Percentiles rank a stretch among this genome's conserved stretches.
phyloP scores from a whole-genome alignment of 2,888 invertebrate species.

The Byasa hedistus region DNA sequence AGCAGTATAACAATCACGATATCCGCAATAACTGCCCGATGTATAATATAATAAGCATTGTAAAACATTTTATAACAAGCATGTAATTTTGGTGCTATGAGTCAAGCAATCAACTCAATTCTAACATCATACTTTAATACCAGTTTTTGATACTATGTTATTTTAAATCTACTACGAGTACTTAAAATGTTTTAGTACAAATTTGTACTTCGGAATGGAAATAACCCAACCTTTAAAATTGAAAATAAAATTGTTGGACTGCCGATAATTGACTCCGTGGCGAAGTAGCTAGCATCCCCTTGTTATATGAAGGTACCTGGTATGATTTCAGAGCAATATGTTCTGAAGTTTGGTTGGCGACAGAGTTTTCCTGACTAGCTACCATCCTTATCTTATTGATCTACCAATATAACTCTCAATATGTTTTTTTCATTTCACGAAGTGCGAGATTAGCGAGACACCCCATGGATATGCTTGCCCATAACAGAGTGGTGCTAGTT shows the following conservation, averaged over 20 bases:
- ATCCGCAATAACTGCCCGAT: slow-evolving; percentile 35
- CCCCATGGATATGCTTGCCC: too few relatives aligned
- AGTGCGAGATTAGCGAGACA: too few relatives aligned
- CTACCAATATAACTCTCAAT: too few relatives aligned
- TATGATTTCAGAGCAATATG: too few relatives aligned
- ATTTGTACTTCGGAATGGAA: neutral
- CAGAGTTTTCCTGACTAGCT: too few relatives aligned
- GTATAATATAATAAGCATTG: slow-evolving; percentile 30
- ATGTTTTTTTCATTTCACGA: too few relatives aligned
- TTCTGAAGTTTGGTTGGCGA: too few relatives aligned
- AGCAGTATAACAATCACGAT: slow-evolving; percentile 45
- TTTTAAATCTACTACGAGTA: neutral
- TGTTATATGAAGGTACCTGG: neutral
- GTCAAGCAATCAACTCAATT: slow-evolving; percentile 19
- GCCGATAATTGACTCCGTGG: neutral
- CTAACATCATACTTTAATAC: slow-evolving; percentile 21
- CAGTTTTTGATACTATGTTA: slow-evolving; percentile 6
- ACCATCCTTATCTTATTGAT: too few relatives aligned
- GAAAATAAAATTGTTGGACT: neutral
- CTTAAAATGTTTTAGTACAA: neutral
- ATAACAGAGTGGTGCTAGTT: too few relatives aligned
- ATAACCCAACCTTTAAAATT: neutral
- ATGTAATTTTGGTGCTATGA: slow-evolving; percentile 27
- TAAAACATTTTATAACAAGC: slow-evolving; percentile 31
- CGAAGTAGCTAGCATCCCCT: neutral